Evolutionary conservation across 2,888 invertebrate genomes (phyloP), one percentile per base, ranked within the genome.

Genomic region (Leptinotarsa haldemani): DNA sequence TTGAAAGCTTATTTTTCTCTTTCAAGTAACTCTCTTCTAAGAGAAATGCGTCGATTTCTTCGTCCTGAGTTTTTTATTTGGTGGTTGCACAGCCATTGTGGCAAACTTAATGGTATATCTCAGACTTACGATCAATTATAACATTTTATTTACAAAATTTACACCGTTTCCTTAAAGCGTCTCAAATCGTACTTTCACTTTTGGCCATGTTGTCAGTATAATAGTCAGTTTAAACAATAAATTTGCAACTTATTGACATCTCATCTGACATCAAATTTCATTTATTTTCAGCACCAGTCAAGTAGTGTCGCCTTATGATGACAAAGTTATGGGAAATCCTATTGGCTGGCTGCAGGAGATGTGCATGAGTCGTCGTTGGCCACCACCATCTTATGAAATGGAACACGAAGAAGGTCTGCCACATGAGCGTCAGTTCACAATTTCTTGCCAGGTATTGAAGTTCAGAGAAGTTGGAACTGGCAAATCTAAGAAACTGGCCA

Each of bases 321-420:
- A 96, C 83, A 95, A 95, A 85, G 91, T 94, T 74, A 92, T 94
- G 88, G 95, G 95, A 15, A 97, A 99, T 88, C 98, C 98, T 3
- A 97, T 99, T 77, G 98, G 98, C 20, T 95, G 96, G 90, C 89
- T 99, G 70, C 95, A 95, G 87, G 98, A 99, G 88, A 92, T 98
- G 88, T 98, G 98, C 86, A 98, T 98, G 96, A 96, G 97, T 58
- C 93, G 95, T 70, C 94, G 97, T 81, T 96, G 97, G 95, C 97
- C 97, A 47, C 97, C 97, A 56, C 98, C 99, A 40, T 93, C 93
- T 40, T 99, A 99, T 86, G 95, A 96, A 82, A 96, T 96, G 82
- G 95, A 92, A 86, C 93, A 91, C 85, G 96, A 96, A 85, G 95
- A 95, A 83, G 94, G 98, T 56, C 89, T 97, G 74, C 97, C 98